Evolutionary conservation across 1,140 invertebrate species (phyloP), one percentile per base, ranked within the genome.

Genomic region (Lucilia sericata): DNA sequence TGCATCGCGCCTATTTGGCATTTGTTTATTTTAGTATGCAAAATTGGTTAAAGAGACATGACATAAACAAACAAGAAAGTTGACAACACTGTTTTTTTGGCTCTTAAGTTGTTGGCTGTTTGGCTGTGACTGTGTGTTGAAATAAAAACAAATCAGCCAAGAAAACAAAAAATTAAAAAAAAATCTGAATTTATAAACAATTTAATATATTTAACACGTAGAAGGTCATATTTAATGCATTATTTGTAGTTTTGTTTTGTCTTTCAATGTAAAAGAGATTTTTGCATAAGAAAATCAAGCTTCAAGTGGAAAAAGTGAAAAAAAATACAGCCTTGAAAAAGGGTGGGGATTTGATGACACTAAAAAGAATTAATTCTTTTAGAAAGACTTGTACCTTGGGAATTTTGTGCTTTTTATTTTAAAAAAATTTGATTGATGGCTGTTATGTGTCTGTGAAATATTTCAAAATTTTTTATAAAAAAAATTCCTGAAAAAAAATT

Each of bases 1-100:
- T 89, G 88, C 88, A 89, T 86, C 88, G 82, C 51, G 36, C 42
- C 60, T 70, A 49, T 83, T 84, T 49, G 65, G 74, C 83, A 74
- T 84, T 75, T 82, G 76, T 80, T 51, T 80, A 80, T 80, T 86
- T 88, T 89, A 85, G 88, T 89, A 89, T 89, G 88, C 88, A 89
- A 89, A 89, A 89, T 88, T 89, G 87, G 88, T 89, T 87, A 80
- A 80, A 51, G 76, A 80, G 42, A 80, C n/a, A 80, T 19, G 47
- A 80, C 42, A 76, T 17, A 76, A 76, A 49, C 76, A 80, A 70
- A 80, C 76, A 80, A 80, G 76, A 80, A 80, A 80, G 76, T 80
- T 80, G 76, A 49, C 47, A 80, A 80, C 65, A 70, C 65, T 70
- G 76, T 30, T 30, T 36, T 75, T 42, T 70, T 70, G 21, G 21